phyloP scores from a whole-genome alignment of 2,888 invertebrate species.

The Myathropa florea region DNA sequence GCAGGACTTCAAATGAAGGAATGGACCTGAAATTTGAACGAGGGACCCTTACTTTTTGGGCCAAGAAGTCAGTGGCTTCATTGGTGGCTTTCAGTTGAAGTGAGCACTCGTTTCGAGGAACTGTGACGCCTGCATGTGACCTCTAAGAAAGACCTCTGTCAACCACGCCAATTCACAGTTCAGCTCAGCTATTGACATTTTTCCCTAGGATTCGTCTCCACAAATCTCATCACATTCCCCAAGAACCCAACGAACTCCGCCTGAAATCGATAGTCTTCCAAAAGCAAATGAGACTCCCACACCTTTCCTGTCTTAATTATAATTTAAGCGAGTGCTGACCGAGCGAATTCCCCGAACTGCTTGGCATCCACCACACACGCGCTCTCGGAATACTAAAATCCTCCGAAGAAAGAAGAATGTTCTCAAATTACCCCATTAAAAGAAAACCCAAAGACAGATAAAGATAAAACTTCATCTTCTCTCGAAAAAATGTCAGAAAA shows the following conservation, averaged over 20 bases:
- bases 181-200: too few relatives aligned
- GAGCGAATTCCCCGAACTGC: background rate
- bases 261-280: background rate
- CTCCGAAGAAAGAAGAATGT: background rate
- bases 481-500: background rate
- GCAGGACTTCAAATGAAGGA: too few relatives aligned
- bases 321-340: slow-evolving; percentile 34
- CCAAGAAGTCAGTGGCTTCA: too few relatives aligned
- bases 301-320: slow-evolving; percentile 29
- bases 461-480: slow-evolving; percentile 58
- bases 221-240: too few relatives aligned
- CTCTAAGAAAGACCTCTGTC: too few relatives aligned
- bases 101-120: too few relatives aligned
- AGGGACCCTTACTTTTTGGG: too few relatives aligned
- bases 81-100: too few relatives aligned
- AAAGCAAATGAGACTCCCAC: background rate
- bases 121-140: too few relatives aligned
- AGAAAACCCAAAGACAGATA: slow-evolving; percentile 55
- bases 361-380: background rate
- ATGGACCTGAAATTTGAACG: too few relatives aligned
- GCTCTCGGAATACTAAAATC: slow-evolving; percentile 26
- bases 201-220: too few relatives aligned
- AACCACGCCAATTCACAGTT: too few relatives aligned
- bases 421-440: slow-evolving; percentile 52
- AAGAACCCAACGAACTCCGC: background rate